Base-by-base conservation (phyloP, 2,888 invertebrate genomes). In the Stramonita haemastoma region DNA sequence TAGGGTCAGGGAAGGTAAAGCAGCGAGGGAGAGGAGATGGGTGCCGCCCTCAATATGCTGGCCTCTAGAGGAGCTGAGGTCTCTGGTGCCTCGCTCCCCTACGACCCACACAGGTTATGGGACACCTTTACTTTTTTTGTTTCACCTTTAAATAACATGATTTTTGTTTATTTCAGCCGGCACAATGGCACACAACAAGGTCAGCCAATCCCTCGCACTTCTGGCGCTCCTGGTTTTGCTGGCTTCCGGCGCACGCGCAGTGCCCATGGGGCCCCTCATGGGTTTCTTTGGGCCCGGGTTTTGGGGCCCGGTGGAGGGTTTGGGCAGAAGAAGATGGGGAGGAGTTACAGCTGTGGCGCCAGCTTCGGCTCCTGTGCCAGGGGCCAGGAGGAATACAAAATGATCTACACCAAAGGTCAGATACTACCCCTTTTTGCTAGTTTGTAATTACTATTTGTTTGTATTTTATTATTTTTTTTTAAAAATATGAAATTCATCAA, bases 251-350 rank as follows among this genome's bases (percentile, higher is more conserved):
- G 60, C 86, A n/a, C 22, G 17, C 60, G 86, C 32, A 4, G 34
- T 86, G 56, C 86, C 86, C 86, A 32, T 86, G 86, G 26, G n/a
- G 32, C 86, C 86, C 66, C 29, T 60, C 66, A 86, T 86, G 86
- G 86, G 86, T 19, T 19, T 60, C 32, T 57, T 57, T 57, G 66
- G 81, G 26, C 36, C 36, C 0, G 11, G 22, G 11, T 6, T 83
- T 6, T 1, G 36, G 36, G 81, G 81, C 6, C 36, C n/a, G n/a
- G 34, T 83, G 46, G 22, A 0, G 46, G 84, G 57, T 13, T 29
- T 5, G n/a, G 56, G 84, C 29, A 5, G 1, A 29, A 29, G 4
- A 56, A 57, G 29, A 29, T 8, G 86, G 86, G 86, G 22, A 19
- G 15, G 66, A 86, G 86, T 26, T 86, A 60, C 86, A 86, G 86